A percentile compares a stretch with the other conserved stretches of the same genome.
Conservation (phyloP, 2,797 vertebrate genomes). For the Enteromius unitaeniatus region DNA sequence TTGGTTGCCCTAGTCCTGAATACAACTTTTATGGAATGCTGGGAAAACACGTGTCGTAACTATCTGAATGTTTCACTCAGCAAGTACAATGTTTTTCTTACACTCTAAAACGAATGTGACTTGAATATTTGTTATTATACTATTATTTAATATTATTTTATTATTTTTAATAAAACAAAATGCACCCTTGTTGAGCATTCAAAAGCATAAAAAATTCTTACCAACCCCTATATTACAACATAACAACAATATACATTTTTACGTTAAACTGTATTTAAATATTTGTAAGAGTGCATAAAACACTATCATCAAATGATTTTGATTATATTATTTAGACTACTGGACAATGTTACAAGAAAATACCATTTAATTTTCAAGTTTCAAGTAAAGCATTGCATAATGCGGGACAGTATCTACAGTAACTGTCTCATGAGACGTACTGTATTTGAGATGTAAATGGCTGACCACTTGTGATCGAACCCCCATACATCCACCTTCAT, state of each 20-base stretch:
- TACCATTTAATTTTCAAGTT: not conserved
- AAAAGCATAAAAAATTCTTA: too few species aligned
- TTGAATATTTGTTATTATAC: not conserved
- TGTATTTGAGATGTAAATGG: not conserved
- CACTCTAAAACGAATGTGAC: not conserved
- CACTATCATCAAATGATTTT: not conserved
- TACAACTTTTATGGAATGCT: not conserved
- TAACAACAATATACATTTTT: too few species aligned
- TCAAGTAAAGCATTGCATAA: not conserved
- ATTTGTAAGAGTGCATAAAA: too few species aligned
- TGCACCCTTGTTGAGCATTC: too few species aligned
- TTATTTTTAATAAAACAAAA: too few species aligned
- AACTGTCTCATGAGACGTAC: not conserved
- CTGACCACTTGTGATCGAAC: not conserved
- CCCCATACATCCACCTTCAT: not conserved
- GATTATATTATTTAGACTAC: not conserved
- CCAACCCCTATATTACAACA: too few species aligned
- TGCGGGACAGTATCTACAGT: not conserved
- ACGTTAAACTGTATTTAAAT: too few species aligned
- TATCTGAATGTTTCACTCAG: not conserved
- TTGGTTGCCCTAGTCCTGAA: conserved; percentile 14
- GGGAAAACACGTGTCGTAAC: not conserved
- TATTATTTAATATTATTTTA: not conserved
- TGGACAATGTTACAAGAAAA: not conserved
- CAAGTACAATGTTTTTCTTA: not conserved